These are phyloP conservation scores for Craniophora ligustri DNA, from an alignment of 2,888 invertebrate species.

Conservation along the genomic window DNA sequence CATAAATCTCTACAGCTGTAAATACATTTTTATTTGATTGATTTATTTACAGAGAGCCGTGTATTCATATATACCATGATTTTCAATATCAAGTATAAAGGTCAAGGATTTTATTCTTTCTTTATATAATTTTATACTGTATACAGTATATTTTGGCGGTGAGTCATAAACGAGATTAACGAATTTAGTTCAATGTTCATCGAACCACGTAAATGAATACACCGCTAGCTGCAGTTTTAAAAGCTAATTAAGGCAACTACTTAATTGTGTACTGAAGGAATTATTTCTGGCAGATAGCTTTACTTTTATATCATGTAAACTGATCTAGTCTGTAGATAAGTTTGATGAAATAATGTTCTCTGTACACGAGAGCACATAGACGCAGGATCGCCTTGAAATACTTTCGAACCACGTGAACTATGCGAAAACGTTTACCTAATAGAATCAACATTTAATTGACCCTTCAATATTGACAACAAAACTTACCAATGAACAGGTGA, in stretches of 20 bases:
- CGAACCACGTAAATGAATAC: slow-evolving; percentile 10
- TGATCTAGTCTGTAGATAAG: slow-evolving; percentile 31
- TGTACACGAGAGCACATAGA: slow-evolving; percentile 68
- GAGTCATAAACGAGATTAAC: slow-evolving; percentile 7
- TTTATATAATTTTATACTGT: background rate
- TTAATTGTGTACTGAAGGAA: slow-evolving; percentile 16
- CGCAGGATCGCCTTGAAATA: slow-evolving; percentile 87
- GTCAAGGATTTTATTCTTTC: background rate
- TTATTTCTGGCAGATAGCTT: slow-evolving; percentile 18
- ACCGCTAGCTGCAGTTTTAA: too few species aligned
- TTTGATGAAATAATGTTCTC: slow-evolving; percentile 55
- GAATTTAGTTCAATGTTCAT: slow-evolving; percentile 4
- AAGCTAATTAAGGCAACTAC: too few species aligned
- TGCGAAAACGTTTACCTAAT: slow-evolving; percentile 82
- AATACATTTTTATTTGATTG: background rate
- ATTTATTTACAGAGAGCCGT: background rate
- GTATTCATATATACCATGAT: background rate
- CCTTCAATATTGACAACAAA: slow-evolving; percentile 52
- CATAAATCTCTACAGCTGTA: slow-evolving; percentile 5
- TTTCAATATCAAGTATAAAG: too few species aligned
- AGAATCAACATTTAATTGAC: slow-evolving; percentile 74
- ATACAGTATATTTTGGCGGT: background rate
- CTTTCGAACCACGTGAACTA: slow-evolving; percentile 85
- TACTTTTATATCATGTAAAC: slow-evolving; percentile 25
- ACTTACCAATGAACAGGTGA: slow-evolving; percentile 71